Conservation (phyloP, 2,888 invertebrate genomes). For the Drosophila subquinaria region DNA sequence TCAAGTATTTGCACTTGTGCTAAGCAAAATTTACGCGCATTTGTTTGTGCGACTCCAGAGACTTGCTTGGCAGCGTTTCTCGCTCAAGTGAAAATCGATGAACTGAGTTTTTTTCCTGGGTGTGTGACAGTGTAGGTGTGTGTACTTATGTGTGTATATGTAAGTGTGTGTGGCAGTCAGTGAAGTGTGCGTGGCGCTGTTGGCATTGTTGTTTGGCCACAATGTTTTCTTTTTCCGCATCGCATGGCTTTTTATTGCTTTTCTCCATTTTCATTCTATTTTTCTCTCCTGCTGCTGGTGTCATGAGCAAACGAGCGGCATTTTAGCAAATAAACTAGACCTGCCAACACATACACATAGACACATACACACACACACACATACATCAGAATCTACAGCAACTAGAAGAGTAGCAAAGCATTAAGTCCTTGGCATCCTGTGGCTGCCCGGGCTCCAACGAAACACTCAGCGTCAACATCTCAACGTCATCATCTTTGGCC, state of each 20-base stretch:
- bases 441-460: conserved; percentile 49
- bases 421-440: conserved; percentile 57
- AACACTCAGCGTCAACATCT: conserved; percentile 59
- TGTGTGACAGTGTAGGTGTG: conserved; percentile 17
- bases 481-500: conserved; percentile 50
- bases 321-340: conserved; percentile 77
- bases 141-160: conserved; percentile 12
- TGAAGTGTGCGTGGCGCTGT: conserved; percentile 58
- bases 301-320: conserved; percentile 79
- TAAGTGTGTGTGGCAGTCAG: conserved; percentile 27
- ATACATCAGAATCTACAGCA: conserved; percentile 13
- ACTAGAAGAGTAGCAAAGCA: conserved; percentile 30
- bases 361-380: not conserved
- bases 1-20: conserved; percentile 79
- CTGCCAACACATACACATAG: conserved; percentile 48
- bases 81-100: conserved; percentile 78
- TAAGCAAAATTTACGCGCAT: conserved; percentile 82
- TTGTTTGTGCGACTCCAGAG: conserved; percentile 78
- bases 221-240: conserved; percentile 78
- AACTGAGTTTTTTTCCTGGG: conserved; percentile 29
- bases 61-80: conserved; percentile 55
- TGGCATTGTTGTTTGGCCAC: conserved; percentile 74
- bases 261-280: conserved; percentile 37
- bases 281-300: conserved; percentile 60
- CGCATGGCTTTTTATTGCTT: conserved; percentile 77